Conservation (phyloP, 2,888 invertebrate species). For the Calephelis perditalis region DNA sequence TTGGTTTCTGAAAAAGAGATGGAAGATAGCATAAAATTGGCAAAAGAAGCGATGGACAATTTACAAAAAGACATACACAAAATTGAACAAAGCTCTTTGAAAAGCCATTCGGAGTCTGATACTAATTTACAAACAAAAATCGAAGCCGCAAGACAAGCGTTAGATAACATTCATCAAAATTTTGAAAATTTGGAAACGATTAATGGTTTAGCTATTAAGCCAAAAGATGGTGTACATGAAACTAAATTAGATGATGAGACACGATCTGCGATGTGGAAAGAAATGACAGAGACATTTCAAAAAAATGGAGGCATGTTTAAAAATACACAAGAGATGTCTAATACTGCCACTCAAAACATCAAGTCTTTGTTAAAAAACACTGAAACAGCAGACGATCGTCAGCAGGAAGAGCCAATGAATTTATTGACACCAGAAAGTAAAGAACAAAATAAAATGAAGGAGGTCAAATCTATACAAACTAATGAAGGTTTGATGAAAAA, state of each 20-base stretch:
- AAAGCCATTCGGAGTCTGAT: constrained; percentile 36
- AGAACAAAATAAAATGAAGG: neutral
- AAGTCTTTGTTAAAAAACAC: neutral
- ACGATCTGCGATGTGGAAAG: constrained; percentile 57
- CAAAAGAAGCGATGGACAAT: constrained; percentile 61
- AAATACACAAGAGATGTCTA: constrained; percentile 9
- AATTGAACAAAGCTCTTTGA: constrained; percentile 41
- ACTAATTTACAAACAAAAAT: constrained; percentile 52
- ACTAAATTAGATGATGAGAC: constrained; percentile 43
- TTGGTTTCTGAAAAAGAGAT: constrained; percentile 46
- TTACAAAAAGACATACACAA: constrained; percentile 51
- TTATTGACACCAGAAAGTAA: neutral
- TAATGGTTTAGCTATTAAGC: constrained; percentile 39
- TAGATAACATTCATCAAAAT: constrained; percentile 51
- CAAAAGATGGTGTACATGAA: constrained; percentile 35
- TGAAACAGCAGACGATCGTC: neutral
- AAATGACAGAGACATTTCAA: constrained; percentile 25
- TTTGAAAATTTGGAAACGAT: constrained; percentile 49
- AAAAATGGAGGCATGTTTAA: constrained; percentile 6
- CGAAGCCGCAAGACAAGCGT: constrained; percentile 50
- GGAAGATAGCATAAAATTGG: constrained; percentile 56
- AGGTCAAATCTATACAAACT: neutral
- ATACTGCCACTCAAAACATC: neutral
- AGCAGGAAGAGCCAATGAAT: neutral
- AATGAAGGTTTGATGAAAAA: neutral